These are phyloP conservation scores for Sylvia borin DNA, from an alignment of 2,797 vertebrate species.

Conservation along the genomic window DNA sequence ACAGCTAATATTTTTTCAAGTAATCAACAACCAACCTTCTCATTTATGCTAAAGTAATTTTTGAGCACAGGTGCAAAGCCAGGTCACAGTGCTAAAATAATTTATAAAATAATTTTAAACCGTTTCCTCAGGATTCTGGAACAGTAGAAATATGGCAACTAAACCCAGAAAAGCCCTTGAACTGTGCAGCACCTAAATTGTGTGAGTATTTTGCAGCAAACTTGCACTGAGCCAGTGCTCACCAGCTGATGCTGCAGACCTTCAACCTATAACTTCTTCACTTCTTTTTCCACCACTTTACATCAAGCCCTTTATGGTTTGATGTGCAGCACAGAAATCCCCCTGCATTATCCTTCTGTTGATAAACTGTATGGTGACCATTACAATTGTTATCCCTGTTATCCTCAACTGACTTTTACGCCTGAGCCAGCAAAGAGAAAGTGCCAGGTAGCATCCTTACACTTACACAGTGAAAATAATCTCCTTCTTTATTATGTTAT, in stretches of 20 bases:
- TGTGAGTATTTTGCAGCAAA: background rate
- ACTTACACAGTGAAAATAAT: conserved; percentile 20
- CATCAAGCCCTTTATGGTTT: background rate
- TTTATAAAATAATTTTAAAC: background rate
- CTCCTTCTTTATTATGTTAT: conserved; percentile 42
- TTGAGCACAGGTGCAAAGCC: background rate
- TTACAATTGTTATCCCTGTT: background rate
- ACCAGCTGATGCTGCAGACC: background rate
- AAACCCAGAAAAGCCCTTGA: background rate
- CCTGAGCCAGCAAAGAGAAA: conserved; percentile 24
- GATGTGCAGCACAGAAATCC: background rate
- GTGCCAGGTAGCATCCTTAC: conserved; percentile 22
- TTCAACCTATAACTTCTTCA: background rate
- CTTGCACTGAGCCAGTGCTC: background rate
- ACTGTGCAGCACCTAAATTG: background rate
- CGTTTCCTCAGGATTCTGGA: background rate
- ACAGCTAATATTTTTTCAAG: background rate
- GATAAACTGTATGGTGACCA: background rate
- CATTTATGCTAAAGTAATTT: background rate
- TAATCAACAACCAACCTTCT: background rate
- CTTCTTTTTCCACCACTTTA: background rate
- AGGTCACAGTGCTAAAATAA: background rate
- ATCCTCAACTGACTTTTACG: conserved; percentile 14
- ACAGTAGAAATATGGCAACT: background rate
- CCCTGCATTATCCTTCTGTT: background rate